A percentile compares a stretch with the other conserved stretches of the same genome.
These are phyloP conservation scores for Pygathrix nemaeus DNA, from an alignment of 2,113 vertebrate genomes.

Conservation along the genomic window DNA sequence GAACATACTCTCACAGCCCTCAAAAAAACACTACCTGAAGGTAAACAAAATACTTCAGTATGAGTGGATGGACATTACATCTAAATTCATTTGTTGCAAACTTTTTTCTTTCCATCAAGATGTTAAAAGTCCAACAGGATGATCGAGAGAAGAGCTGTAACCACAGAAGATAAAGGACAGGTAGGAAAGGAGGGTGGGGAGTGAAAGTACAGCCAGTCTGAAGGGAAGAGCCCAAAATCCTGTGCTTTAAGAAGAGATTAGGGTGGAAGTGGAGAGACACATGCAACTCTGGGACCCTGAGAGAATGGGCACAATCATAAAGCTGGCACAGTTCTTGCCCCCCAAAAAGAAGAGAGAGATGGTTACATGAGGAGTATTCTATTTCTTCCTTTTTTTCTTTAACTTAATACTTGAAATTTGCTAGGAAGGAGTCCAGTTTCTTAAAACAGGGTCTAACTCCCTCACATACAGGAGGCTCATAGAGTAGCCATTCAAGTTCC, in stretches of 20 bases:
- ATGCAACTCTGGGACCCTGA: not conserved
- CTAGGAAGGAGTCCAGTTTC: not conserved
- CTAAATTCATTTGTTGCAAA: not conserved
- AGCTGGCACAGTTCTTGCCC: not conserved
- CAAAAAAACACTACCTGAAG: not conserved
- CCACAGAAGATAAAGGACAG: not conserved
- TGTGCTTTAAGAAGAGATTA: not conserved
- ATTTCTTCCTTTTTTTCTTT: not conserved
- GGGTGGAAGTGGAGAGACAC: not conserved
- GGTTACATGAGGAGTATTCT: not conserved
- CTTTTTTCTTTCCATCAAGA: not conserved
- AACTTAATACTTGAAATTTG: not conserved
- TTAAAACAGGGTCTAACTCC: not conserved
- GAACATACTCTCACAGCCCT: not conserved
- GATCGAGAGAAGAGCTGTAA: not conserved
- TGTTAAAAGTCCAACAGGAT: not conserved
- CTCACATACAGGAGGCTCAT: not conserved
- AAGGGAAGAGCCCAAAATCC: not conserved
- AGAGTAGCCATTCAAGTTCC: not conserved
- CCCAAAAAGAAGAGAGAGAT: not conserved
- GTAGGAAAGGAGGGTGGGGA: not conserved
- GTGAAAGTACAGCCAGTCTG: not conserved
- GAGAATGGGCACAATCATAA: not conserved
- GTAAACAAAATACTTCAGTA: not conserved
- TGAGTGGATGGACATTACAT: not conserved